Conservation (phyloP, 2,113 vertebrate species). For the Nothocercus nigrocapillus region DNA sequence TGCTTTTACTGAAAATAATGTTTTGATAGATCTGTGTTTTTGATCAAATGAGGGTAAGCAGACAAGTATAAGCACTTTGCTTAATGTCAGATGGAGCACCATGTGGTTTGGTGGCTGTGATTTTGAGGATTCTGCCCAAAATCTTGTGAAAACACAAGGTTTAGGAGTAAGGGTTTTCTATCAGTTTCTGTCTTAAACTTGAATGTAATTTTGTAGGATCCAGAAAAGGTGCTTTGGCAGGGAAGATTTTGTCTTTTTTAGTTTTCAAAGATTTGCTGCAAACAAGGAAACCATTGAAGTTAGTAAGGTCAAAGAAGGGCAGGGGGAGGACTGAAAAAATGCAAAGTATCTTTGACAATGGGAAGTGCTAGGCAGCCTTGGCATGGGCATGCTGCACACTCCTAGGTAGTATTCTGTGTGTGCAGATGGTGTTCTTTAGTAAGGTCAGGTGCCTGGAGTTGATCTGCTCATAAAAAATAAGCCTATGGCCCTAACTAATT, state of each 20-base stretch:
- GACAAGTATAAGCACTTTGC: background rate
- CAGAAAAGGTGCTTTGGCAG: background rate
- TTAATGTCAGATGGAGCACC: background rate
- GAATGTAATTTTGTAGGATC: background rate
- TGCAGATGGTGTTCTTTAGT: background rate
- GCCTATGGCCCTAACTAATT: background rate
- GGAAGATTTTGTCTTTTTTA: background rate
- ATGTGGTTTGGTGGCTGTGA: background rate
- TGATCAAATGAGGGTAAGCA: background rate
- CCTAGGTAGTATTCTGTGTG: accelerated
- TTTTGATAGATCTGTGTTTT: background rate
- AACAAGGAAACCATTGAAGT: background rate
- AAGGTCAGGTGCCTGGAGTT: background rate
- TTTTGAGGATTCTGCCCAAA: background rate
- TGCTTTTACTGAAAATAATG: background rate
- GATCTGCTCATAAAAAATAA: background rate
- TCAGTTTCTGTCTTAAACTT: background rate
- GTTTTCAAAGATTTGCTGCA: background rate
- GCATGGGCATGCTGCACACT: background rate
- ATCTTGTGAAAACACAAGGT: background rate
- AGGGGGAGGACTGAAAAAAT: background rate
- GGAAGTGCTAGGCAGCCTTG: background rate
- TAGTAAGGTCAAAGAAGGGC: background rate
- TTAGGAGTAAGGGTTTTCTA: background rate
- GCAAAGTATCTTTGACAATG: background rate